Percentiles rank a stretch among this genome's conserved stretches.
phyloP scores from a whole-genome alignment of 2,888 invertebrate species.

The Eupithecia dodoneata region DNA sequence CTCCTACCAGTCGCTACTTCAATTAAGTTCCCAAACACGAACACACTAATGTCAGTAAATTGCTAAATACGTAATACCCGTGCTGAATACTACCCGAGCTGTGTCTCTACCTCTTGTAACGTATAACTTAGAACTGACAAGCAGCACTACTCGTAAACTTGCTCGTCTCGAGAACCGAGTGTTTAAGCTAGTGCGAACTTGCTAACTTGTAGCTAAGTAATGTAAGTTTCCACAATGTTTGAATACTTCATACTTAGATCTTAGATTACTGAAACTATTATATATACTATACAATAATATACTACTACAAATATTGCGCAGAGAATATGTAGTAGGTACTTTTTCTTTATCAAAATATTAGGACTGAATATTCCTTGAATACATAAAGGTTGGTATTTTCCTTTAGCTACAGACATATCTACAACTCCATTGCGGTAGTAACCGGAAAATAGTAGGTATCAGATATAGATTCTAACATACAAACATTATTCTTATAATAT shows the following conservation, averaged over 20 bases:
- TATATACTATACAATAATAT: no score
- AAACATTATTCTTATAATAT: neutral
- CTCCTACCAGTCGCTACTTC: neutral
- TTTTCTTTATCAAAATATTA: no score
- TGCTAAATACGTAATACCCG: neutral
- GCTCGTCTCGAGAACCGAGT: slow-evolving; percentile 46
- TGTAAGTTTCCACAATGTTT: neutral
- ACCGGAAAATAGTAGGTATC: no score
- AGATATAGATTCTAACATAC: no score
- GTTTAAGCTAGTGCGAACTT: neutral
- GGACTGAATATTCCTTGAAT: no score
- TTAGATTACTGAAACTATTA: no score
- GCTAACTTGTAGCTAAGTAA: neutral
- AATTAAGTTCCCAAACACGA: neutral
- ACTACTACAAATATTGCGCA: slow-evolving; percentile 1
- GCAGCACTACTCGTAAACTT: slow-evolving; percentile 62
- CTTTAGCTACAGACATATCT: no score
- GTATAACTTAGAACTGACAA: slow-evolving; percentile 62
- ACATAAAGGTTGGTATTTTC: no score
- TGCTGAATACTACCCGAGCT: slow-evolving; percentile 8
- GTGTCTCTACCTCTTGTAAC: slow-evolving; percentile 37
- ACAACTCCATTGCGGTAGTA: no score
- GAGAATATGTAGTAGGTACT: neutral
- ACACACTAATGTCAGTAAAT: neutral
- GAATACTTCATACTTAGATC: neutral